Conservation (phyloP, 2,888 invertebrate species). For the Anthophora plumipes region DNA sequence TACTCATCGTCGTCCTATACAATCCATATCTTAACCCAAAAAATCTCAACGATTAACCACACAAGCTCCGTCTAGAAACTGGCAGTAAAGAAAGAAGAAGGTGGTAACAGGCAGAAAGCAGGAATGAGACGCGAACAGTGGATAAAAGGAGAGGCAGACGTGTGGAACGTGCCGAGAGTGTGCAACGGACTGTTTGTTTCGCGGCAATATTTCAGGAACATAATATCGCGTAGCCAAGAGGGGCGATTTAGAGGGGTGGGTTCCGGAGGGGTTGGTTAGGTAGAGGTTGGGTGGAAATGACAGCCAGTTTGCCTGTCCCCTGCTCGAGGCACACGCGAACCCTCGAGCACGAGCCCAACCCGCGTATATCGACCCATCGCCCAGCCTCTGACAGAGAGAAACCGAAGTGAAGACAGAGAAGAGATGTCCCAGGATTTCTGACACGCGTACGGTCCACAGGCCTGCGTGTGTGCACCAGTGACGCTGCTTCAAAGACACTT, state of each 20-base stretch:
- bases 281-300: slow-evolving; percentile 69
- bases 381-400: slow-evolving; percentile 13
- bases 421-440: slow-evolving; percentile 50
- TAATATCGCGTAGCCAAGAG: slow-evolving; percentile 58
- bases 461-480: slow-evolving; percentile 10
- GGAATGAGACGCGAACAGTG: not conserved
- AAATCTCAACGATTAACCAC: not conserved
- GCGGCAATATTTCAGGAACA: slow-evolving; percentile 66
- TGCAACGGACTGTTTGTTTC: slow-evolving; percentile 62
- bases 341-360: slow-evolving; percentile 63
- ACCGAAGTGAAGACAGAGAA: slow-evolving; percentile 24
- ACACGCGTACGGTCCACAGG: slow-evolving; percentile 49
- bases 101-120: not conserved
- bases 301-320: slow-evolving; percentile 71
- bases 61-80: not conserved
- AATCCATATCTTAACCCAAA: too few species aligned
- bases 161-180: slow-evolving; percentile 24
- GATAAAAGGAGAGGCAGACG: not conserved
- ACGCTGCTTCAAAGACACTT: slow-evolving; percentile 40
- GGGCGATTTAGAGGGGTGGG: slow-evolving; percentile 34
- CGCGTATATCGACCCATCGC: slow-evolving; percentile 67
- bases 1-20: not conserved
- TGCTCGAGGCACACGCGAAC: slow-evolving; percentile 45
- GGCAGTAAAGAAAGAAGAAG: not conserved
- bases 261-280: slow-evolving; percentile 41